Conservation (phyloP, 2,113 vertebrate genomes). For the Syrmaticus mikado region DNA sequence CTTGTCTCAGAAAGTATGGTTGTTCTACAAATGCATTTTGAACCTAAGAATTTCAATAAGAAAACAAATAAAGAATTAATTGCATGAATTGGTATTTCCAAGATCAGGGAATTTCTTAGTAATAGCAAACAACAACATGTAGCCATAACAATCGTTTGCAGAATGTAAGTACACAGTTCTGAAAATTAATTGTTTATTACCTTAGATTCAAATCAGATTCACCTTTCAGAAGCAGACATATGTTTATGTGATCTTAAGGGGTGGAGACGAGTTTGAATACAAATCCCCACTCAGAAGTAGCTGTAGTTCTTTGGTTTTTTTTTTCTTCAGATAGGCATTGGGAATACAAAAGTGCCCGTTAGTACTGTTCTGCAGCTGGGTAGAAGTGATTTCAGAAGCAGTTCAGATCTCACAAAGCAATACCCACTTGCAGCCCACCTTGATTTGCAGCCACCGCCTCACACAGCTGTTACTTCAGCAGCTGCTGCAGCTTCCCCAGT, state of each 20-base stretch:
- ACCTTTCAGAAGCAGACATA: background rate
- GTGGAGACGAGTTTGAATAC: background rate
- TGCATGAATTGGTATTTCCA: background rate
- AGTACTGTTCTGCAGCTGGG: background rate
- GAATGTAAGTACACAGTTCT: background rate
- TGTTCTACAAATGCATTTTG: background rate
- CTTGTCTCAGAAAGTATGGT: background rate
- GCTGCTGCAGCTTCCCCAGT: background rate
- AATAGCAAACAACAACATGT: background rate
- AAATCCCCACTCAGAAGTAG: background rate
- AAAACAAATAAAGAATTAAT: background rate
- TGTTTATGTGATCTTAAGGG: background rate
- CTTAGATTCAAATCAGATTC: background rate
- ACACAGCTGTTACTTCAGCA: background rate
- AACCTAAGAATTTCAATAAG: background rate
- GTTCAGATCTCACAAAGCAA: background rate
- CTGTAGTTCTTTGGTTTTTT: background rate
- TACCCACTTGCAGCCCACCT: background rate
- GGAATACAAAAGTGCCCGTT: background rate
- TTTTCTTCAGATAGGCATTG: background rate
- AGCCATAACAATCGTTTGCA: background rate
- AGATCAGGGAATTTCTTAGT: background rate
- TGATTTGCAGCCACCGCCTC: background rate
- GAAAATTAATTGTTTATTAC: background rate
- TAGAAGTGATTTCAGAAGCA: background rate